Evolutionary conservation across 2,113 vertebrate genomes (phyloP), one percentile per base, ranked within the genome.

Genomic region (Paramormyrops kingsleyae): DNA sequence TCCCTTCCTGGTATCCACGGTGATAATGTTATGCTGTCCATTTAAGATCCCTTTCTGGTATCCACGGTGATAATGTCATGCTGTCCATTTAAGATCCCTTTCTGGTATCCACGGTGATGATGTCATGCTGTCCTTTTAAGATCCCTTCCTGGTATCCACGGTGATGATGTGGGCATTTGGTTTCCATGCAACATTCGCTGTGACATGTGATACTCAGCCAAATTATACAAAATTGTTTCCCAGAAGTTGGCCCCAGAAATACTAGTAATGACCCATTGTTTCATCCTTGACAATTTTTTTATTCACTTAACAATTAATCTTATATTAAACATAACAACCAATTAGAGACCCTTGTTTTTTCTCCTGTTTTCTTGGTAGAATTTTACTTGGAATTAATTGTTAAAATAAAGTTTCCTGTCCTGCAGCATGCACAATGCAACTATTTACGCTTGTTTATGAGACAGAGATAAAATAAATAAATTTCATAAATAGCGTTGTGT

Each of bases 251-350:
- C 83, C 19, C 47, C 35, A 15, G 10, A 87, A 87, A 15, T 87
- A 31, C 47, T n/a, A 87, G 47, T 53, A 52, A 87, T 50, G 49
- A 47, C 84, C n/a, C 12, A 87, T 87, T 87, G 47, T 87, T 87
- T 87, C n/a, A 87, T 27, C 47, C 21, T 49, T 21, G 49, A 9
- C n/a, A 70, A 12, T 12, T 9, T 10, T 66, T 10, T n/a, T 13
- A 53, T 53, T 53, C 52, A 53, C 52, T 53, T 53, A 6, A 21
- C 19, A 6, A 53, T 53, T 53, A 53, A 53, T 53, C 5, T 21
- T 53, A 53, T 53, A 53, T 21, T 5, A 53, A 53, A 53, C 17
- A 53, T 53, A 53, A 53, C 5, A 53, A 4, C 52, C 52, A 53
- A 21, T 53, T 53, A 53, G 17, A 53, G 17, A 53, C 52, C 17